These are phyloP conservation scores for Oceanites oceanicus DNA, from an alignment of 2,113 vertebrate species.

Conservation along the genomic window DNA sequence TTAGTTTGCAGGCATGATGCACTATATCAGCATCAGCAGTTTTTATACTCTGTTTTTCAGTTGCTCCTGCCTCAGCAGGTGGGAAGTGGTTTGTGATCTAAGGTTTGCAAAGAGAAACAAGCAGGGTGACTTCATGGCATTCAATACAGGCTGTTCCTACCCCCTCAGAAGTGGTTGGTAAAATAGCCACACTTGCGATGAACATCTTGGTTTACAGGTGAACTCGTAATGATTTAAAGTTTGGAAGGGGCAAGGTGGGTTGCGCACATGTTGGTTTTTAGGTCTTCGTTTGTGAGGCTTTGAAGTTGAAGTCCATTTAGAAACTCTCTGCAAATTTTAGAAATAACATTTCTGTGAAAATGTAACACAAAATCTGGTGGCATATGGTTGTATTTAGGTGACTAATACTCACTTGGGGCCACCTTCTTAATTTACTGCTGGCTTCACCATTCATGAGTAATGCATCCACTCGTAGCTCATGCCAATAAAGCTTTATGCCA, in stretches of 20 bases:
- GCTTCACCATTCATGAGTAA: constrained; percentile 64
- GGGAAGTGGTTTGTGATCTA: constrained; percentile 20
- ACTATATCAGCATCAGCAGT: background rate
- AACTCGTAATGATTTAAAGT: background rate
- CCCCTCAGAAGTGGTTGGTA: background rate
- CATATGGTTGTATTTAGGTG: constrained; percentile 61
- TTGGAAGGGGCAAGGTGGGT: background rate
- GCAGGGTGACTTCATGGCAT: constrained; percentile 15
- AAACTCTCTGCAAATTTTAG: constrained; percentile 36
- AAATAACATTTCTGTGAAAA: constrained; percentile 40
- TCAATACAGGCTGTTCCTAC: background rate
- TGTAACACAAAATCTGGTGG: constrained; percentile 47
- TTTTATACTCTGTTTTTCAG: background rate
- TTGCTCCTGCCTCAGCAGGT: constrained; percentile 1
- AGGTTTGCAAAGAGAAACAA: constrained; percentile 25
- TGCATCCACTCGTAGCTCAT: constrained; percentile 44
- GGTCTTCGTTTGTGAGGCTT: background rate
- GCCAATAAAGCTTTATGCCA: constrained; percentile 66
- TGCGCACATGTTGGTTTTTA: background rate
- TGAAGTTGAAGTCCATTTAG: constrained; percentile 10
- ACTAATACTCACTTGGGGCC: constrained; percentile 61
- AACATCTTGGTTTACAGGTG: constrained; percentile 5
- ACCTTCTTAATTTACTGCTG: constrained; percentile 64
- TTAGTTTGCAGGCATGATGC: background rate
- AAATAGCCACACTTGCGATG: background rate